These are phyloP conservation scores for Eidolon helvum DNA, from an alignment of 2,113 vertebrate genomes.

Conservation along the genomic window DNA sequence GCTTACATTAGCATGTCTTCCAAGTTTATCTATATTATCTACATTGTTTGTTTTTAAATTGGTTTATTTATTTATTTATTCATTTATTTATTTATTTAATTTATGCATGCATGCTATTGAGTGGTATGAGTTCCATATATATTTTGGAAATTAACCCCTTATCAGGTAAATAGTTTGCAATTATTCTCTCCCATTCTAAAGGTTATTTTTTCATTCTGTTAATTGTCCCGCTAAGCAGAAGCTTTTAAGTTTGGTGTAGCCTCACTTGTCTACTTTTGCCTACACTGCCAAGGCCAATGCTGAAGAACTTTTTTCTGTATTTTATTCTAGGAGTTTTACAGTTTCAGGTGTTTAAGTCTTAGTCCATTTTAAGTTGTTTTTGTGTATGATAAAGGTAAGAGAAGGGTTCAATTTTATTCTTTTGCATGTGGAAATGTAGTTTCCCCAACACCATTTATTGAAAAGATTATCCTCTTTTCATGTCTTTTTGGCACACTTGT, in stretches of 20 bases:
- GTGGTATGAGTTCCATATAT: background rate
- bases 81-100: background rate
- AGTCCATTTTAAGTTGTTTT: background rate
- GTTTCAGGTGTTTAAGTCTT: background rate
- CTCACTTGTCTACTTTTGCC: background rate
- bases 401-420: background rate
- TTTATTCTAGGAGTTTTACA: background rate
- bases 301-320: no score
- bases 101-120: background rate
- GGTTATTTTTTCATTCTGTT: background rate
- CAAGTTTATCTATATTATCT: background rate
- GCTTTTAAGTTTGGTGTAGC: background rate
- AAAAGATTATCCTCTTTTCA: background rate
- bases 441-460: background rate
- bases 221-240: background rate
- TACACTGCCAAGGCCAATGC: background rate
- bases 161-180: background rate
- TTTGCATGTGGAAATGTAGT: background rate
- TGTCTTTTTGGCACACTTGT: background rate
- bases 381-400: background rate
- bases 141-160: background rate
- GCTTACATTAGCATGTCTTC: background rate
- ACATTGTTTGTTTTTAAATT: background rate
- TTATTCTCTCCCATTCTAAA: background rate
- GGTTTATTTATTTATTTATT: background rate